A percentile compares a stretch with the other conserved stretches of the same genome.
Evolutionary conservation across 1,140 invertebrate species (phyloP).

Genomic region (Helicoverpa zea): DNA sequence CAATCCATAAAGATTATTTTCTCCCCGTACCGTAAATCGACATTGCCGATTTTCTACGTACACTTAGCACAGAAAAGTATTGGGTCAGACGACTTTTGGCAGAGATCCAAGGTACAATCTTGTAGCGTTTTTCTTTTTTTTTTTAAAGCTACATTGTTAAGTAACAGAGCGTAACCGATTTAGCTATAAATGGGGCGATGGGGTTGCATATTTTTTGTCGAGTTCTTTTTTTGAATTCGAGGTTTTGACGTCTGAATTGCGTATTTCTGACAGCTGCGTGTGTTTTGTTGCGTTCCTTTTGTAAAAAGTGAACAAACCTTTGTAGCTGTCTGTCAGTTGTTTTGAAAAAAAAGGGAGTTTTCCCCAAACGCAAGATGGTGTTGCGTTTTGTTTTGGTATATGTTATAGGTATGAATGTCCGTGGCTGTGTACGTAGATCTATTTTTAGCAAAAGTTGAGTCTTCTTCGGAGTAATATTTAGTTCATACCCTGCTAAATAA

Average conservation of each 20-base stretch:
- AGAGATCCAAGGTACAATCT: conserved; percentile 59
- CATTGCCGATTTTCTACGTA: conserved; percentile 24
- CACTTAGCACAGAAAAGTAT: conserved; percentile 60
- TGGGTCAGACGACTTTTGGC: conserved; percentile 64
- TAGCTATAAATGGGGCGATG: conserved; percentile 57
- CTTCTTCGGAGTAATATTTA: too few species aligned
- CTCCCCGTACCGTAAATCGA: conserved; percentile 40
- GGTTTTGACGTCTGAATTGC: neutral
- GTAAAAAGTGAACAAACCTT: neutral
- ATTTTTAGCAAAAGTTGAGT: too few species aligned
- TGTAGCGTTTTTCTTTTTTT: conserved; percentile 58
- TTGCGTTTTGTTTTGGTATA: too few species aligned
- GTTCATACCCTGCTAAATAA: too few species aligned
- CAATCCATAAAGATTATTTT: conserved; percentile 36
- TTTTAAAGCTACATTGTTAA: conserved; percentile 49
- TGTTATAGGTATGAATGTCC: too few species aligned
- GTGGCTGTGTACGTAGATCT: too few species aligned
- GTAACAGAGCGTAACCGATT: conserved; percentile 60
- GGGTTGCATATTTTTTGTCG: conserved; percentile 11
- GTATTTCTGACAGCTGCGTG: neutral
- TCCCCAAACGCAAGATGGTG: neutral
- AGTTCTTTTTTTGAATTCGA: neutral
- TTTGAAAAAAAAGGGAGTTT: too few species aligned
- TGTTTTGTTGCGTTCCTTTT: neutral
- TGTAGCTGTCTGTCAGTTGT: too few species aligned